Percentiles rank a stretch among this genome's conserved stretches.
Evolutionary conservation across 2,113 vertebrate genomes (phyloP).

Genomic region (Uropsilus gracilis): DNA sequence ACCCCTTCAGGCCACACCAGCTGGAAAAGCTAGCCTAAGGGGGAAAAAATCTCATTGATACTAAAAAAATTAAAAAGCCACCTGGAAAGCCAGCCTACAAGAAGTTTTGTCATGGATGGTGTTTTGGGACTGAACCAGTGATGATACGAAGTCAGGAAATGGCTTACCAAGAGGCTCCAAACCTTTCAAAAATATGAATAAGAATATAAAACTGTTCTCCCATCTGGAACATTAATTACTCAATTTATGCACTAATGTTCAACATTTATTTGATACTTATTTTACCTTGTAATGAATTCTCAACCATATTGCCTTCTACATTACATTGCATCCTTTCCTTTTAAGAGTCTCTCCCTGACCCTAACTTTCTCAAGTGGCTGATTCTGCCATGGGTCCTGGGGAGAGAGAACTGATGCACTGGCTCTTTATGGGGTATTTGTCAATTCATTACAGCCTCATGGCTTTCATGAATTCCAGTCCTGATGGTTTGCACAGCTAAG

Average conservation of each 20-base stretch:
- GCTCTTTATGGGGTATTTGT: neutral
- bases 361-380: neutral
- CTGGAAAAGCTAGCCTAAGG: neutral
- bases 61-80: neutral
- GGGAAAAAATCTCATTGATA: neutral
- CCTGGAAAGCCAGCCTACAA: slow-evolving; percentile 21
- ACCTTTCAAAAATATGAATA: slow-evolving; percentile 75
- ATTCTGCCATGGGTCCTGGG: no score
- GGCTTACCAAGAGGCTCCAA: slow-evolving; percentile 58
- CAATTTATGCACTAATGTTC: slow-evolving; percentile 71
- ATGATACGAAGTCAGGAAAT: slow-evolving; percentile 56
- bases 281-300: slow-evolving; percentile 69
- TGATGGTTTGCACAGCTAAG: no score
- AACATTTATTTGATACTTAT: slow-evolving; percentile 39
- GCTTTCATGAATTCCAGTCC: neutral
- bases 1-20: neutral
- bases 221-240: slow-evolving; percentile 81
- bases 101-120: slow-evolving; percentile 1
- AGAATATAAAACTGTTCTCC: slow-evolving; percentile 72
- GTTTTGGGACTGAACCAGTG: slow-evolving; percentile 30
- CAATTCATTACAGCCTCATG: neutral
- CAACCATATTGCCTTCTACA: slow-evolving; percentile 37
- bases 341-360: neutral
- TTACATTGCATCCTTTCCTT: neutral
- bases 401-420: no score